Evolutionary conservation across 1,140 invertebrate genomes (phyloP).

Genomic region (Potamilus streckersoni): DNA sequence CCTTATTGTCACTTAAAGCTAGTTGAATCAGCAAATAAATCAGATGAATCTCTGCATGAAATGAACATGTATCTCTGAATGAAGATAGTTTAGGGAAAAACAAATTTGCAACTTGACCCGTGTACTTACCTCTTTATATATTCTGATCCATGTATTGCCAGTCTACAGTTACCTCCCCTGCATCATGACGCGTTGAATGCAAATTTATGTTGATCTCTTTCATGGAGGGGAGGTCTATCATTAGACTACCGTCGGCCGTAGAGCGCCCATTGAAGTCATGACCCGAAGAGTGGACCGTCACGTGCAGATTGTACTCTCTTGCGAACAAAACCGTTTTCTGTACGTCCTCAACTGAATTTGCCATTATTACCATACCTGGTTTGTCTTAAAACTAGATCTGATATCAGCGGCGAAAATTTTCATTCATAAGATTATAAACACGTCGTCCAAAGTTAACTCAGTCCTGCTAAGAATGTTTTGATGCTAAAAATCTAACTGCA

Average conservation of each 20-base stretch:
- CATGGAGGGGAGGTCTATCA: slow-evolving; percentile 36
- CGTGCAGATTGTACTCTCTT: slow-evolving; percentile 31
- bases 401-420: no score
- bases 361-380: slow-evolving; percentile 18
- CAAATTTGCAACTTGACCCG: no score
- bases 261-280: slow-evolving; percentile 43
- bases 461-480: no score
- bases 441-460: no score
- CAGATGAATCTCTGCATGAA: no score
- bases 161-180: slow-evolving; percentile 37
- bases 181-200: slow-evolving; percentile 15
- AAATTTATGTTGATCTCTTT: slow-evolving; percentile 33
- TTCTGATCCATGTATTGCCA: slow-evolving; percentile 35
- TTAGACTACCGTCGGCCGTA: slow-evolving; percentile 34
- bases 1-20: no score
- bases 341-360: slow-evolving; percentile 25
- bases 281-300: slow-evolving; percentile 42
- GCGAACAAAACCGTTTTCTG: slow-evolving; percentile 36
- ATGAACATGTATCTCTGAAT: no score
- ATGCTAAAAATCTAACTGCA: no score
- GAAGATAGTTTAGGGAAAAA: no score
- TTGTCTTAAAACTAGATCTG: neutral
- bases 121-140: slow-evolving; percentile 35
- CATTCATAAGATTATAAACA: no score
- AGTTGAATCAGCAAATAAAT: no score